phyloP scores from a whole-genome alignment of 2,888 invertebrate species.

The Macrophya annulata region DNA sequence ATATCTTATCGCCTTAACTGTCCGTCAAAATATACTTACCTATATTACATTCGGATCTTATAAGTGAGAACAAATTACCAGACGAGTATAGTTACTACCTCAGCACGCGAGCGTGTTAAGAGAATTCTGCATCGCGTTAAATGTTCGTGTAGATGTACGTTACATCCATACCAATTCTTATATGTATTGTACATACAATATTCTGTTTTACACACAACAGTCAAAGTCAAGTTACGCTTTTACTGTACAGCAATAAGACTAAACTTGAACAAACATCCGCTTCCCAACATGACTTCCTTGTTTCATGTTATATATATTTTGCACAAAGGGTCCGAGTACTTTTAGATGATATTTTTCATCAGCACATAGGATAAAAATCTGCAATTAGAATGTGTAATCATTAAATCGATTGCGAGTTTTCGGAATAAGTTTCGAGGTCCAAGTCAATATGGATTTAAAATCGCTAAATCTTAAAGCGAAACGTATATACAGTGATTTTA shows the following conservation, averaged over 20 bases:
- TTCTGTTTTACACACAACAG: background rate
- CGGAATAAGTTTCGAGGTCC: too few relatives aligned
- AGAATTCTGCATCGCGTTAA: background rate
- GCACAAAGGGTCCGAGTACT: background rate
- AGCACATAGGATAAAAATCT: background rate
- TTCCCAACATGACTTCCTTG: background rate
- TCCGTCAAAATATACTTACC: constrained; percentile 6
- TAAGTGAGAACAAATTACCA: constrained; percentile 51
- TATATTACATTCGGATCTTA: constrained; percentile 17
- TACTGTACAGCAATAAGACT: background rate
- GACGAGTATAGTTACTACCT: background rate
- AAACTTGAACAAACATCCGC: constrained; percentile 45
- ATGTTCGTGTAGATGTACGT: background rate
- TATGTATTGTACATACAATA: background rate
- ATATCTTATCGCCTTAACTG: constrained; percentile 12
- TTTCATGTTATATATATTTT: background rate
- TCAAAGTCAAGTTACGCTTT: constrained; percentile 2
- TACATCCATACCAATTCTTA: too few relatives aligned
- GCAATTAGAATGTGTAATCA: too few relatives aligned
- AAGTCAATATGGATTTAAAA: background rate
- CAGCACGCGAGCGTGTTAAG: constrained; percentile 46
- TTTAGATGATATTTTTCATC: background rate
- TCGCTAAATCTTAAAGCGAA: background rate
- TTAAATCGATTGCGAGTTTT: background rate
- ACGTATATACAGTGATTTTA: too few relatives aligned